Conservation (phyloP, 2,797 vertebrate genomes). For the Darevskia nairensis region DNA sequence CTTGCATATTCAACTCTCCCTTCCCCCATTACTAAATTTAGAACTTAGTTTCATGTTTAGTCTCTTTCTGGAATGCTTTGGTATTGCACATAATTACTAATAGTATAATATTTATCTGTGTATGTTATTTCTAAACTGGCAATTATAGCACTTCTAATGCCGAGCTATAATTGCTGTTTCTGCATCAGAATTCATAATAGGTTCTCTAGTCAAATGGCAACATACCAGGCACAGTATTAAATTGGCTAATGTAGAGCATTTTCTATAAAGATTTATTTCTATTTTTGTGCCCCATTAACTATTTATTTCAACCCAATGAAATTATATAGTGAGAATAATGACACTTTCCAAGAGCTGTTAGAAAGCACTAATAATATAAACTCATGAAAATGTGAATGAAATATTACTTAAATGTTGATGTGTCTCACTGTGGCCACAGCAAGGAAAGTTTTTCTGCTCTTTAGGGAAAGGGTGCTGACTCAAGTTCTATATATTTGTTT, state of each 20-base stretch:
- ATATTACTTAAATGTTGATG: not conserved
- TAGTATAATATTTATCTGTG: not conserved
- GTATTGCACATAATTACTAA: not conserved
- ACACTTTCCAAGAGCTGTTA: slow-evolving; percentile 4
- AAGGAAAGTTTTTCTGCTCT: not conserved
- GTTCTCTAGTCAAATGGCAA: not conserved
- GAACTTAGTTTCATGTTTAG: not conserved
- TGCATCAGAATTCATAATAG: slow-evolving; percentile 18
- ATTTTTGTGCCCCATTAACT: not conserved
- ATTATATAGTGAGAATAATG: slow-evolving; percentile 19
- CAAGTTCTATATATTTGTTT: not conserved
- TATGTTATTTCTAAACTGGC: not conserved
- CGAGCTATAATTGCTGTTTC: slow-evolving; percentile 24
- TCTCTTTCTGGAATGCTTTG: not conserved
- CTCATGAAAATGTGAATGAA: not conserved
- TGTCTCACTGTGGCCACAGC: not conserved
- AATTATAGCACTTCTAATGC: not conserved
- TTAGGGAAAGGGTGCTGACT: not conserved
- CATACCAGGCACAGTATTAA: not conserved
- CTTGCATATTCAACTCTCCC: not conserved
- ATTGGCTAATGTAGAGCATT: slow-evolving; percentile 17
- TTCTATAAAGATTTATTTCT: slow-evolving; percentile 6
- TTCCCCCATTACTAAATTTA: not conserved
- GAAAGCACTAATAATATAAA: slow-evolving; percentile 4
- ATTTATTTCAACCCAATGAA: slow-evolving; percentile 21